A percentile compares a stretch with the other conserved stretches of the same genome.
These are phyloP conservation scores for Ophiodon elongatus DNA, from an alignment of 2,113 vertebrate species.

Conservation along the genomic window DNA sequence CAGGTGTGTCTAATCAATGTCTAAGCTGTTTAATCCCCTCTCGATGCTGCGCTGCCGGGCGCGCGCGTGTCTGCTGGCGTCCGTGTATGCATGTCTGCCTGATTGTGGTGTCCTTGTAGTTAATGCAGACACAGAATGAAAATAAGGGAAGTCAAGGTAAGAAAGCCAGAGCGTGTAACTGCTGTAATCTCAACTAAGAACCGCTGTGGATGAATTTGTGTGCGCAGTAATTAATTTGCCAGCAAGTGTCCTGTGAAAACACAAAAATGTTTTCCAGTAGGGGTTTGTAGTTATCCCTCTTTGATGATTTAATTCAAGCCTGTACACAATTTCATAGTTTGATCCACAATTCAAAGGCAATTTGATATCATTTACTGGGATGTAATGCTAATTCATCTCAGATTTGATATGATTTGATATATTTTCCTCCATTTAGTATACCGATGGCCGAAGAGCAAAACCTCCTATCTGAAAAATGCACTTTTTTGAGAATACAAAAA, in stretches of 20 bases:
- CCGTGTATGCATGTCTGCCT: conserved; percentile 27
- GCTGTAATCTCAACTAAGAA: conserved; percentile 26
- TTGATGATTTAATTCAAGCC: not conserved
- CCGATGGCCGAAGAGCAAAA: too few relatives aligned
- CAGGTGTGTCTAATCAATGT: conserved; percentile 76
- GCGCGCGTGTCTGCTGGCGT: conserved; percentile 24
- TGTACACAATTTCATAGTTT: not conserved
- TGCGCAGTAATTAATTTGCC: conserved; percentile 35
- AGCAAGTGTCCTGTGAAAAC: conserved; percentile 29
- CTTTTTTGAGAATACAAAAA: too few relatives aligned
- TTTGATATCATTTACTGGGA: not conserved
- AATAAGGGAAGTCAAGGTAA: conserved; percentile 44
- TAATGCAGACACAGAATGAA: conserved; percentile 55
- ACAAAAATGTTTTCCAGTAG: not conserved
- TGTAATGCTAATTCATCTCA: not conserved
- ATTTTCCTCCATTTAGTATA: not conserved
- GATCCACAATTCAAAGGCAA: not conserved
- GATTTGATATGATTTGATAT: not conserved
- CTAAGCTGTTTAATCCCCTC: conserved; percentile 69
- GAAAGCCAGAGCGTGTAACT: conserved; percentile 28
- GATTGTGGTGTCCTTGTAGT: conserved; percentile 56
- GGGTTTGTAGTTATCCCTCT: not conserved
- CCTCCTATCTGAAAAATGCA: too few relatives aligned
- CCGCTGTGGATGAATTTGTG: conserved; percentile 17
- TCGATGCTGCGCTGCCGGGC: conserved; percentile 32